phyloP scores from a whole-genome alignment of 2,797 vertebrate species.

The Artibeus lituratus region DNA sequence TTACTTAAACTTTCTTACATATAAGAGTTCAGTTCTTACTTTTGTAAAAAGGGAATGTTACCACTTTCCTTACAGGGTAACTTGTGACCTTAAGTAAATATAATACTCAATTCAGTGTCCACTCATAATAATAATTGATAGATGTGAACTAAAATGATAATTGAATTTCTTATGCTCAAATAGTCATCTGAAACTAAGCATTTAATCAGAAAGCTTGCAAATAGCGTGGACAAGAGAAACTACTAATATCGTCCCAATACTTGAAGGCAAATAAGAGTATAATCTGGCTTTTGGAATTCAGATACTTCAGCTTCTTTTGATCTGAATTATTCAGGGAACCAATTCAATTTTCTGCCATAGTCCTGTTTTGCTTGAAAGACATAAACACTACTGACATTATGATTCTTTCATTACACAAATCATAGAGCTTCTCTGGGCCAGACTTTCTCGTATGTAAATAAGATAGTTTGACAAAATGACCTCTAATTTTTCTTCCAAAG shows the following conservation, averaged over 20 bases:
- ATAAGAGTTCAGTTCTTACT: neutral
- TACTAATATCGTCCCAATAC: neutral
- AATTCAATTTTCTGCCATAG: constrained; percentile 43
- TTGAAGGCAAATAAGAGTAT: neutral
- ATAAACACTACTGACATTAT: constrained; percentile 33
- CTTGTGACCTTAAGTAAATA: neutral
- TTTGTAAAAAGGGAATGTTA: neutral
- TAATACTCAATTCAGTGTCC: neutral
- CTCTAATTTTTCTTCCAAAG: constrained; percentile 15
- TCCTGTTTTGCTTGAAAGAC: constrained; percentile 55
- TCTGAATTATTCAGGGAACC: constrained; percentile 40
- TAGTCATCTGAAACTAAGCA: neutral
- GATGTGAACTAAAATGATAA: neutral
- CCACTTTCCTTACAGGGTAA: neutral
- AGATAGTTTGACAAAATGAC: constrained; percentile 19
- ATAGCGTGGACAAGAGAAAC: neutral
- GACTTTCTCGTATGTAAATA: constrained; percentile 50
- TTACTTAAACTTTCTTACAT: neutral
- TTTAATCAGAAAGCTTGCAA: neutral
- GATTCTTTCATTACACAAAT: constrained; percentile 50
- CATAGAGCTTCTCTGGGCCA: neutral
- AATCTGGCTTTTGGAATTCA: constrained; percentile 16
- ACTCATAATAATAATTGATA: neutral
- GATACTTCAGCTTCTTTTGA: constrained; percentile 35
- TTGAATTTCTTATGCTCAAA: neutral